A percentile compares a stretch with the other conserved stretches of the same genome.
phyloP scores from a whole-genome alignment of 2,113 vertebrate species.

The Osmerus mordax region DNA sequence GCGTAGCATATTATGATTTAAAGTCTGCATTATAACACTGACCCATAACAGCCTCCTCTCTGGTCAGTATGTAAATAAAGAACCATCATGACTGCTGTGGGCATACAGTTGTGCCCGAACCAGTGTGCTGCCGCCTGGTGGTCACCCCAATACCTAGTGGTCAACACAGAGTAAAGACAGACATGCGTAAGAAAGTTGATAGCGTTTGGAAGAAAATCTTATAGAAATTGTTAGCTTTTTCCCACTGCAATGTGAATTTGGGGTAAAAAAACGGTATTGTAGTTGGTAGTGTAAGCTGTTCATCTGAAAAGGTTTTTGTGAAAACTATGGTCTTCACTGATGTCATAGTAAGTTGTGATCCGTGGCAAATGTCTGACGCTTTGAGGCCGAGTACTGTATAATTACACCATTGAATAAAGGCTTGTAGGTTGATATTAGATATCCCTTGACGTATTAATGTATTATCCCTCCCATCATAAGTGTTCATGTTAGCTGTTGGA shows the following conservation, averaged over 20 bases:
- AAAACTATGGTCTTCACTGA: conserved; percentile 39
- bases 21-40: conserved; percentile 33
- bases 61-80: conserved; percentile 68
- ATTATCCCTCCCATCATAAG: conserved; percentile 32
- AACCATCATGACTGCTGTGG: conserved; percentile 49
- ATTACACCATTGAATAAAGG: conserved; percentile 29
- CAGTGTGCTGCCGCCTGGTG: conserved; percentile 50
- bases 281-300: conserved; percentile 53
- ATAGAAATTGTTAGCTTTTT: conserved; percentile 53
- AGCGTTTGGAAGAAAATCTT: conserved; percentile 42
- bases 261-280: conserved; percentile 74
- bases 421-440: conserved; percentile 36
- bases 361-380: conserved; percentile 38
- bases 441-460: conserved; percentile 32
- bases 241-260: conserved; percentile 72
- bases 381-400: conserved; percentile 4
- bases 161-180: conserved; percentile 47
- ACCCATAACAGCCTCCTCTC: conserved; percentile 40
- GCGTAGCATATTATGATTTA: conserved; percentile 52
- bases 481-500: conserved; percentile 50
- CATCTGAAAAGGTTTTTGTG: conserved; percentile 36
- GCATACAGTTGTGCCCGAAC: conserved; percentile 35
- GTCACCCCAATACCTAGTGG: conserved; percentile 34
- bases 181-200: conserved; percentile 42
- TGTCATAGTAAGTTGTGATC: conserved; percentile 36